Evolutionary conservation across 1,140 invertebrate species (phyloP).

Genomic region (Ptiloglossa arizonensis): DNA sequence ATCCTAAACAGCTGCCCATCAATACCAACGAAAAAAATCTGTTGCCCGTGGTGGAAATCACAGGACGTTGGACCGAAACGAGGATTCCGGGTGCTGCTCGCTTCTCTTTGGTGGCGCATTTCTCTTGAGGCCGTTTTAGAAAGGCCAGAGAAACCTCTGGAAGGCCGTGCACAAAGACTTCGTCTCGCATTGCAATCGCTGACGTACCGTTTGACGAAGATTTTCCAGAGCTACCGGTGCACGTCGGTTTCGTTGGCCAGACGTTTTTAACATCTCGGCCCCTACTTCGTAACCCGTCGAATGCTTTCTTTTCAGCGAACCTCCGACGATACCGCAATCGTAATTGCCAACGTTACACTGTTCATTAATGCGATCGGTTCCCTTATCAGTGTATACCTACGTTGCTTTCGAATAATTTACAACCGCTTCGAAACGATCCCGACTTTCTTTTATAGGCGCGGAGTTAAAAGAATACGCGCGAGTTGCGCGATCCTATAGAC

Average conservation of each 20-base stretch:
- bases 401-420: neutral
- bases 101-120: slow-evolving; percentile 59
- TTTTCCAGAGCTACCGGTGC: slow-evolving; percentile 26
- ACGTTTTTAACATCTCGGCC: neutral
- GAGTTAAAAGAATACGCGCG: too few species aligned
- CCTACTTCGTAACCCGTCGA: neutral
- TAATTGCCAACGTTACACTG: neutral
- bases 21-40: neutral
- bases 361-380: neutral
- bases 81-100: slow-evolving; percentile 24
- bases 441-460: neutral
- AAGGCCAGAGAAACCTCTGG: slow-evolving; percentile 75
- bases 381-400: neutral
- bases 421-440: neutral
- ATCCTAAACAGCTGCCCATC: too few species aligned
- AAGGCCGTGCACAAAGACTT: slow-evolving; percentile 65
- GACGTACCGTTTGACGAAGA: slow-evolving; percentile 23
- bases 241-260: slow-evolving; percentile 2
- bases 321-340: neutral
- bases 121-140: slow-evolving; percentile 74
- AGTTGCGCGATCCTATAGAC: too few species aligned
- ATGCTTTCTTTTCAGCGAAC: neutral
- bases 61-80: slow-evolving; percentile 8
- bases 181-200: slow-evolving; percentile 53
- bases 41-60: slow-evolving; percentile 1